A percentile compares a stretch with the other conserved stretches of the same genome.
Conservation (phyloP, 2,797 vertebrate species). For the Peromyscus aztecus region DNA sequence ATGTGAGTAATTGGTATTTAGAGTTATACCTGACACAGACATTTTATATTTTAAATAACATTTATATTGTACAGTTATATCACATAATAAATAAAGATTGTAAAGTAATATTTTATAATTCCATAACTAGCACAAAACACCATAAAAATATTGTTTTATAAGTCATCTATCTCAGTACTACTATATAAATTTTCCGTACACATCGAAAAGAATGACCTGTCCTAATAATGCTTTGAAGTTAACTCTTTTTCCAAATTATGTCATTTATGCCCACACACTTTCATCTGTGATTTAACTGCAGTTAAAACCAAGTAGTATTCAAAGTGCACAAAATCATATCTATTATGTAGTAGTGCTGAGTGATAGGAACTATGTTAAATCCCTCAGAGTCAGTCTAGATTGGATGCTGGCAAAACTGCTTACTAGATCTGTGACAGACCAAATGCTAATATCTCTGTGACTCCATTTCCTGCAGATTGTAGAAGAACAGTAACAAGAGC, state of each 20-base stretch:
- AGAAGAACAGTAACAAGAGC: background rate
- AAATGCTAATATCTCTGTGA: background rate
- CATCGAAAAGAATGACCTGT: background rate
- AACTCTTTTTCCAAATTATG: background rate
- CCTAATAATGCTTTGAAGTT: background rate
- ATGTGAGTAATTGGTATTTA: background rate
- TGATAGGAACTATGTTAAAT: background rate
- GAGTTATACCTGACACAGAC: background rate
- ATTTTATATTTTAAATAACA: background rate
- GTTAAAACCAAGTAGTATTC: background rate
- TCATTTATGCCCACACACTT: background rate
- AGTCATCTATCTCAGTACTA: background rate
- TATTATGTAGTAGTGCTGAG: background rate
- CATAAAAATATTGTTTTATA: background rate
- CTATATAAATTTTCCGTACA: background rate
- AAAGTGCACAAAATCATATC: background rate
- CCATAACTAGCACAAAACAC: background rate
- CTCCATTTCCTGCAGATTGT: background rate
- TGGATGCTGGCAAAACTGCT: background rate
- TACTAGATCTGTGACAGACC: background rate
- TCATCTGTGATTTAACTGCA: background rate
- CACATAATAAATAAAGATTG: background rate
- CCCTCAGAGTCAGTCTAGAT: background rate
- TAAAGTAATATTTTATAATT: background rate
- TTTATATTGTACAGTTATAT: background rate